Base-by-base conservation (phyloP, 2,888 invertebrate species). In the Pandemis corylana region DNA sequence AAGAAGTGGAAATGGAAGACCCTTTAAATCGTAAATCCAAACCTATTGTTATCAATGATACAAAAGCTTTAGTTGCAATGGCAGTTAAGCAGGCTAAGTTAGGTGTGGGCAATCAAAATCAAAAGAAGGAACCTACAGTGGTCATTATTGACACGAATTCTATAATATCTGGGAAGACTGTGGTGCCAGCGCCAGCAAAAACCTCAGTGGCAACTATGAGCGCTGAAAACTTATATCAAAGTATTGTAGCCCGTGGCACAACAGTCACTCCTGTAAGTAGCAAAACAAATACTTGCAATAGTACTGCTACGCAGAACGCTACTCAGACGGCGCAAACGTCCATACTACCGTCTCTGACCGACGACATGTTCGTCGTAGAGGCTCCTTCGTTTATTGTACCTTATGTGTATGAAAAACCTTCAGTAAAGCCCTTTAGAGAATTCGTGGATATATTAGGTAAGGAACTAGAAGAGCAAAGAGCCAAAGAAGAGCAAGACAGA, bases 341-440 rank as follows among this genome's bases (percentile, higher is more conserved):
- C 51, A 96, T 98, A 78, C 89, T 98, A 80, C 98, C 98, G 0
- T 97, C 97, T 7, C 89, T 98, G 41, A 98, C 98, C 28, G 98
- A 98, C 87, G 98, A 98, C 82, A 98, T 98, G 97, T 98, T 97
- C 88, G 98, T 98, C 12, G 97, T 98, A 10, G 98, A 98, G 90
- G 98, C 98, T 44, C 98, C 98, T 7, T 98, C 98, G 36, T 98
- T 98, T 86, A 98, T 98, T 85, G 98, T 98, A 80, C 98, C 98
- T 65, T 98, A 98, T 87, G 97, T 98, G 36, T 98, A 98, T 90
- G 98, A 98, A 87, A 98, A 98, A 87, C 97, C 98, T 10, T 97
- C 98, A 0, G 89, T 96, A 6, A 96, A 97, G 82, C 96, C 97
- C 74, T 95, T 98, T 77, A 96, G 96, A 85, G 96, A 97, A 78